Percentiles rank a stretch among this genome's conserved stretches.
Conservation (phyloP, 2,797 vertebrate genomes). For the Melanotaenia trifasciata region DNA sequence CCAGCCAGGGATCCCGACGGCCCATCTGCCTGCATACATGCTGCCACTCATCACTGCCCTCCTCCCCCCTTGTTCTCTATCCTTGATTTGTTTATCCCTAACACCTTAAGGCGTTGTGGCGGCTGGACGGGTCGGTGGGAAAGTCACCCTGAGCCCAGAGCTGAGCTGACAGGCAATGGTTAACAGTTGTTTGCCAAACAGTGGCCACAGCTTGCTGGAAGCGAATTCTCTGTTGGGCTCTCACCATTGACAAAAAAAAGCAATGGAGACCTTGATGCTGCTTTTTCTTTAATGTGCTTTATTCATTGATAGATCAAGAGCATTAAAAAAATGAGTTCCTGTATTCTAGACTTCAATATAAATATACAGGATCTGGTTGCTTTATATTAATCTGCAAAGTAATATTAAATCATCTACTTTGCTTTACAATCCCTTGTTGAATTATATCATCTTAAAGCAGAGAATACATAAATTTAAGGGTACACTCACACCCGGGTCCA, state of each 20-base stretch:
- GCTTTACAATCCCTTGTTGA: too few relatives aligned
- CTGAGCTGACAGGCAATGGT: conserved; percentile 26
- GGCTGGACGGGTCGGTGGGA: conserved; percentile 10
- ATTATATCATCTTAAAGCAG: too few relatives aligned
- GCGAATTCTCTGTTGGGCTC: conserved; percentile 17
- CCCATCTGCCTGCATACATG: conserved; percentile 57
- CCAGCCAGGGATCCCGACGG: conserved; percentile 35
- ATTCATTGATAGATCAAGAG: not conserved
- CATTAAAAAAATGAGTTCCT: not conserved
- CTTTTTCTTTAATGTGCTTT: not conserved
- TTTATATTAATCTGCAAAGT: not conserved
- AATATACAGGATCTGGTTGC: not conserved
- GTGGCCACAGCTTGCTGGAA: conserved; percentile 23
- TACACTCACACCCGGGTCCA: too few relatives aligned
- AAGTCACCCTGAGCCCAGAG: conserved; percentile 30
- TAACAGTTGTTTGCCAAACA: conserved; percentile 40
- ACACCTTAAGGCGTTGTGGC: conserved; percentile 4
- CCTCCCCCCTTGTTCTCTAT: not conserved
- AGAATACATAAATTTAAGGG: too few relatives aligned
- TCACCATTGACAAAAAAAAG: conserved; percentile 7
- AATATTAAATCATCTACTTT: not conserved
- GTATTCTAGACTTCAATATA: not conserved
- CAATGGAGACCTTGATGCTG: not conserved
- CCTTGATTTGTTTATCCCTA: conserved; percentile 10
- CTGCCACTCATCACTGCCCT: conserved; percentile 31